phyloP scores from a whole-genome alignment of 2,888 invertebrate species.

The Polymixis flavicincta region DNA sequence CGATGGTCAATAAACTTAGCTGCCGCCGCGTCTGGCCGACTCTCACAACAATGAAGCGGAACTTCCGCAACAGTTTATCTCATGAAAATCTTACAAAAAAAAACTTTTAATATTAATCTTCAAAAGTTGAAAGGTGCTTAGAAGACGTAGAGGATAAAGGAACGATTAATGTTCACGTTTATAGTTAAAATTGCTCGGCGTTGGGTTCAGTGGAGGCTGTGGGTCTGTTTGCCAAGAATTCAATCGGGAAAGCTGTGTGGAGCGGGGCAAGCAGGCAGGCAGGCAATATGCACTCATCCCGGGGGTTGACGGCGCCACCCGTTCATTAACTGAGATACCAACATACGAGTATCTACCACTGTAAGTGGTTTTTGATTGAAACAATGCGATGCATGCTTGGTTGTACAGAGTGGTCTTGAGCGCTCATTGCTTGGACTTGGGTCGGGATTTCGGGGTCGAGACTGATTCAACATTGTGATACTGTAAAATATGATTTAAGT shows the following conservation, averaged over 20 bases:
- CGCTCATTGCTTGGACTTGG: not conserved
- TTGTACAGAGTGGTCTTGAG: constrained; percentile 10
- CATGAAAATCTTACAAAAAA: constrained; percentile 74
- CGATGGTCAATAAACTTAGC: constrained; percentile 87
- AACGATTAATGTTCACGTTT: constrained; percentile 66
- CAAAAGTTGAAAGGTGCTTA: constrained; percentile 63
- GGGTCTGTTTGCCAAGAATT: constrained; percentile 81
- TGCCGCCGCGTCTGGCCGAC: constrained; percentile 74
- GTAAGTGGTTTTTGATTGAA: constrained; percentile 66
- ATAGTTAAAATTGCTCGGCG: constrained; percentile 56
- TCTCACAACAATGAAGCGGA: constrained; percentile 79
- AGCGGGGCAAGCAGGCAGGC: constrained; percentile 55
- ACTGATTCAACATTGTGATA: not conserved
- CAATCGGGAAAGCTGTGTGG: constrained; percentile 71
- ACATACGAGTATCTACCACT: constrained; percentile 72
- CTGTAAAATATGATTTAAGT: not conserved
- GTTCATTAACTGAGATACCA: constrained; percentile 80
- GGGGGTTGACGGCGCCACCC: constrained; percentile 69
- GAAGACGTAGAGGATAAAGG: constrained; percentile 58
- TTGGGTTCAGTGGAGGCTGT: constrained; percentile 47
- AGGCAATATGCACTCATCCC: constrained; percentile 75
- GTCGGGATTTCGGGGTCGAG: too few relatives aligned
- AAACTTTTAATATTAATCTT: constrained; percentile 76
- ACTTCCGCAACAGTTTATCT: constrained; percentile 79
- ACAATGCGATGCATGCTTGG: constrained; percentile 57